These are phyloP conservation scores for Oxycera nigricornis DNA, from an alignment of 2,888 invertebrate genomes.

Conservation along the genomic window DNA sequence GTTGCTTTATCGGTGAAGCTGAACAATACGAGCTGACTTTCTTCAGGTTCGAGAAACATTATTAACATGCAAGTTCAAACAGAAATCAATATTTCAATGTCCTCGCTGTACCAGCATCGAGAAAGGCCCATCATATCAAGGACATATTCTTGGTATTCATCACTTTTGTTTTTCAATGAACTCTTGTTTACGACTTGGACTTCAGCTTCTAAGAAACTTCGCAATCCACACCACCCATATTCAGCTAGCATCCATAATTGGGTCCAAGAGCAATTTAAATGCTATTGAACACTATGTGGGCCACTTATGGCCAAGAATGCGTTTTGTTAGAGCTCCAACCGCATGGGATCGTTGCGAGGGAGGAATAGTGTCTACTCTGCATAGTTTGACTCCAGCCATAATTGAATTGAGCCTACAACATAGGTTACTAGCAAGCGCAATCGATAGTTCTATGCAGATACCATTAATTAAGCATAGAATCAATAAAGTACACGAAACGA, in stretches of 20 bases:
- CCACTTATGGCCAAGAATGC: background rate
- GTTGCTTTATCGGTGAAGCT: no score
- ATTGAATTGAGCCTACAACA: conserved; percentile 39
- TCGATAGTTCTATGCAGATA: conserved; percentile 20
- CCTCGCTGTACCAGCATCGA: no score
- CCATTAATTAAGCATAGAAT: conserved; percentile 35
- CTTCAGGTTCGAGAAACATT: no score
- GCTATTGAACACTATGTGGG: background rate
- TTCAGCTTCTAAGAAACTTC: background rate
- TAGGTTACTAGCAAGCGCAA: conserved; percentile 20
- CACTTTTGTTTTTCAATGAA: no score
- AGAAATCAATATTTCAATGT: no score
- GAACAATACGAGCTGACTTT: no score
- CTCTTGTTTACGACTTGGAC: no score
- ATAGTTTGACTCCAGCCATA: background rate
- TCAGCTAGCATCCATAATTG: conserved; percentile 2
- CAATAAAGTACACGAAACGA: conserved; percentile 7
- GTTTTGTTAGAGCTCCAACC: background rate
- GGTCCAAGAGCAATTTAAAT: background rate
- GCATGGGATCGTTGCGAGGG: background rate
- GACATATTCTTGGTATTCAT: no score
- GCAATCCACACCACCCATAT: no score
- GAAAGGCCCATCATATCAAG: no score
- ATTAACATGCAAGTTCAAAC: no score
- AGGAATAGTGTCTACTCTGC: background rate